Base-by-base conservation (phyloP, 2,888 invertebrate species). In the Trachelus tabidus region DNA sequence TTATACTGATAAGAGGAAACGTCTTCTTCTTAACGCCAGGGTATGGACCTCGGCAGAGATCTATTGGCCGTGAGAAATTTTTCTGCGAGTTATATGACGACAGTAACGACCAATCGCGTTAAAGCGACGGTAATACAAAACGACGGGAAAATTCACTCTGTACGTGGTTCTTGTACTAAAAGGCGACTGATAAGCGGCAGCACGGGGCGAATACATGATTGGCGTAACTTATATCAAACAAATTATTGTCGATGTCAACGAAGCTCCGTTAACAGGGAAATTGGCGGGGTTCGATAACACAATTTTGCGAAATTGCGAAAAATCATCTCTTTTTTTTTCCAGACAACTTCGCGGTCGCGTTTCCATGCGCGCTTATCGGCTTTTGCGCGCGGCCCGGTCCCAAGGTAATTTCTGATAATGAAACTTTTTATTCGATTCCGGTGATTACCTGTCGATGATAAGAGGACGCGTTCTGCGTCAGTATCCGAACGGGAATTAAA, bases 351-450 rank as follows among this genome's bases (percentile, higher is more conserved):
- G 56, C 23, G 23, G 2, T 56, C 56, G 23, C 76, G 37, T 76
- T 69, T 33, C 71, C 34, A 69, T 71, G 31, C 15, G 69, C 35
- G 69, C 33, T 30, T 77, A 37, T 56, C 76, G 30, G 35, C 23
- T 34, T 12, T 68, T 1, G 34, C 56, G 30, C n/a, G 71, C 2
- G 4, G 23, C 12, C 6, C 56, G 9, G 75, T 12, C 75, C 33
- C n/a, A 75, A 68, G 75, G 31, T 30, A 40, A 75, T 75, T 75
- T 31, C 30, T 31, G 75, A 75, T 75, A 75, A 68, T n/a, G n/a
- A n/a, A 75, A 75, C 56, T 74, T 68, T 34, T 35, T 33, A 71
- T 37, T 75, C 77, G 37, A 75, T 75, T 77, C 75, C 75, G 33
- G 31, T 15, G 71, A 71, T 23, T 40, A 40, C 40, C 40, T 9